Conservation (phyloP, 2,113 vertebrate genomes). For the Rhinoderma darwinii region DNA sequence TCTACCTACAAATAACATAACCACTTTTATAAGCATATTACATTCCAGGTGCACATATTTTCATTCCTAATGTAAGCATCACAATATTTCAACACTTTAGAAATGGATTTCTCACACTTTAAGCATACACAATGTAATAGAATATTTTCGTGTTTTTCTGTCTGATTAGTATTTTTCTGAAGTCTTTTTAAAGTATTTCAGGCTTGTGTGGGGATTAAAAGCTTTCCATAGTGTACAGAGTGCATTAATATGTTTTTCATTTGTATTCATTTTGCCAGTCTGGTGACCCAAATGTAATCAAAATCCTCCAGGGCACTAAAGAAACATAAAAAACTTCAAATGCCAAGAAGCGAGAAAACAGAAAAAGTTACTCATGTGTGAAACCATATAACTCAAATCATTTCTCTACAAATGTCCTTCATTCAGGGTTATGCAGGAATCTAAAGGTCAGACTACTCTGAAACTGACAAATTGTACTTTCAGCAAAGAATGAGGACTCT, state of each 20-base stretch:
- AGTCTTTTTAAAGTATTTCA: neutral
- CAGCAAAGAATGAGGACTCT: conserved; percentile 17
- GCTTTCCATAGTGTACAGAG: neutral
- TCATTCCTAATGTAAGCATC: too few relatives aligned
- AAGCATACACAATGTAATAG: neutral
- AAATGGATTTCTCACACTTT: neutral
- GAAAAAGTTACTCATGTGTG: conserved; percentile 52
- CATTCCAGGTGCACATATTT: too few relatives aligned
- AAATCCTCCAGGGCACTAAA: conserved; percentile 45
- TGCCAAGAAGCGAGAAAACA: conserved; percentile 53
- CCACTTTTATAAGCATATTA: too few relatives aligned
- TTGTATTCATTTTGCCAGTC: conserved; percentile 48
- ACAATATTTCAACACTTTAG: too few relatives aligned
- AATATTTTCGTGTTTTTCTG: neutral
- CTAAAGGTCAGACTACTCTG: conserved; percentile 44
- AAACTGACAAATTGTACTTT: conserved; percentile 30
- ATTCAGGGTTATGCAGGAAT: conserved; percentile 49
- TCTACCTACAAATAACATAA: too few relatives aligned
- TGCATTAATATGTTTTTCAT: conserved; percentile 45
- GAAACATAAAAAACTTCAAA: conserved; percentile 48
- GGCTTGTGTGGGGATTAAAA: conserved; percentile 12
- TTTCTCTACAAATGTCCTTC: conserved; percentile 55
- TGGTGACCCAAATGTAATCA: conserved; percentile 54
- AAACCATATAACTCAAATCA: conserved; percentile 54
- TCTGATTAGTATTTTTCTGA: neutral